Base-by-base conservation (phyloP, 2,888 invertebrate genomes). In the Lasioglossum marginatum region DNA sequence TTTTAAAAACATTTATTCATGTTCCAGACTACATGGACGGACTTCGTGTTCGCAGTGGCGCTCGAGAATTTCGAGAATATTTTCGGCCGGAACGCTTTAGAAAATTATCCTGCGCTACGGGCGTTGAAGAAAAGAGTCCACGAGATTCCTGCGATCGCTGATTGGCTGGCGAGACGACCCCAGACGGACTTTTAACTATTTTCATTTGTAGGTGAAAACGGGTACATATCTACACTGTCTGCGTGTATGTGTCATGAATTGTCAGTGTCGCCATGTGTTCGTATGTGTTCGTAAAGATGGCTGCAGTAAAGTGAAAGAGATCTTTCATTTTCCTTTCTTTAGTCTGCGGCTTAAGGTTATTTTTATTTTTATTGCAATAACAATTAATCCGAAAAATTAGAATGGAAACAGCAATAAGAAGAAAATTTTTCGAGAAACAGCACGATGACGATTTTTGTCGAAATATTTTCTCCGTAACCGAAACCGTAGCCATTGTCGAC, bases 21-120 rank as follows among this genome's bases (percentile, higher is more conserved):
- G 0, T 86, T 95, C 66, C 94, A 96, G 96, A 95, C 96, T 70
- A 96, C 96, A 76, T 96, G 96, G 96, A 96, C 96, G 43, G 97
- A 97, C 90, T 96, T 97, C 81, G 96, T 96, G 2, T 96, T 96
- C 89, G 96, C 96, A 37, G 96, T 95, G 48, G 96, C 96, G 0
- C 92, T 96, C 71, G 96, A 96, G 87, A 96, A 96, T 92, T 96
- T 96, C 92, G 96, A 96, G 89, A 95, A 95, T 74, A 96, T 96
- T 88, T 96, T 96, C 88, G 96, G 96, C 2, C 95, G 95, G 85
- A 93, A 95, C 3, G 95, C 96, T n/a, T 91, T 96, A 84, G 95
- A 96, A 88, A 95, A 95, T 88, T 96, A 96, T 91, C 96, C 96
- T 0, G 95, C 95, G 1, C 93, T 97, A 31, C 95, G 96, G 83